Percentiles rank a stretch among this genome's conserved stretches.
These are phyloP conservation scores for Paradoxurus hermaphroditus DNA, from an alignment of 2,113 vertebrate species.

Conservation along the genomic window DNA sequence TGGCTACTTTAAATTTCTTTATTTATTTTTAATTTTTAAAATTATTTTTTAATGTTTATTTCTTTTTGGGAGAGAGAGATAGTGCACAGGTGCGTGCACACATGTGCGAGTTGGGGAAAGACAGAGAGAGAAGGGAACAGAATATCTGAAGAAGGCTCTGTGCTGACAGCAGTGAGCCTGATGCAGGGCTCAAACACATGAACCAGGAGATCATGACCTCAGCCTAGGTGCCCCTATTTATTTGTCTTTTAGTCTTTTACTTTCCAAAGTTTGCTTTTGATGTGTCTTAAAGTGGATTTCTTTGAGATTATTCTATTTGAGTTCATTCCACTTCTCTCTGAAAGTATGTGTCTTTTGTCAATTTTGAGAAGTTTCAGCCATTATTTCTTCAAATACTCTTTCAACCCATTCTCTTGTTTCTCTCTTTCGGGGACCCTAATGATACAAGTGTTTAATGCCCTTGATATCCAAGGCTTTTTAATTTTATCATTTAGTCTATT, in stretches of 20 bases:
- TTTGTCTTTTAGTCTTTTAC: not conserved
- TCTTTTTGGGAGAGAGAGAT: too few relatives aligned
- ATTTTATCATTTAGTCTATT: not conserved
- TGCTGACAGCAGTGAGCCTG: too few relatives aligned
- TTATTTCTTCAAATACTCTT: not conserved
- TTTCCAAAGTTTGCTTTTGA: not conserved
- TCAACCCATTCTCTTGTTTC: not conserved
- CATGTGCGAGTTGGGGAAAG: too few relatives aligned
- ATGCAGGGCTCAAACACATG: too few relatives aligned
- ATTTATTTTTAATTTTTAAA: not conserved
- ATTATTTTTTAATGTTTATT: too few relatives aligned
- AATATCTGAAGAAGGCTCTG: too few relatives aligned
- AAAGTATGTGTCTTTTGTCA: not conserved
- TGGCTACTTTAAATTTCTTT: not conserved
- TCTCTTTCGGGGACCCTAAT: not conserved
- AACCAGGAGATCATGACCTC: too few relatives aligned
- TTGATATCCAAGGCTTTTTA: not conserved
- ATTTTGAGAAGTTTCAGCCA: not conserved
- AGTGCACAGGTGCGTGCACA: too few relatives aligned
- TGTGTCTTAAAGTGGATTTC: not conserved
- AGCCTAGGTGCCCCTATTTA: too few relatives aligned
- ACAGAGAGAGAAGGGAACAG: too few relatives aligned
- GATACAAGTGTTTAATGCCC: not conserved
- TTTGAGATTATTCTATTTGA: not conserved
- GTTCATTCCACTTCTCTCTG: not conserved